Evolutionary conservation across 2,797 vertebrate species (phyloP).

Genomic region (Nothura maculosa): DNA sequence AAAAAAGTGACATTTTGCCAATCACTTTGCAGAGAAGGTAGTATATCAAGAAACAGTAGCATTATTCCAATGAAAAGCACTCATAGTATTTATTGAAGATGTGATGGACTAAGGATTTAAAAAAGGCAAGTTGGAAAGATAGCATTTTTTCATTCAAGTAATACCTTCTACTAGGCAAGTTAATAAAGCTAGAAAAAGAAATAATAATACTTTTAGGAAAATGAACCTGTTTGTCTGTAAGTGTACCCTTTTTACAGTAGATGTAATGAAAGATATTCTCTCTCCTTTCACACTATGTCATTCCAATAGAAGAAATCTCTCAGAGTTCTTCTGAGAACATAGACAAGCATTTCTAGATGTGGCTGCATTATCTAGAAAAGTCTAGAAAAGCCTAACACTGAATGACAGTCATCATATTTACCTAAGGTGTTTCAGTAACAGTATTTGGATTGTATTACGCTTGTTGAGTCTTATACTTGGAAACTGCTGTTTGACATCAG

Average conservation of each 20-base stretch:
- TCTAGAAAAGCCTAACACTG: neutral
- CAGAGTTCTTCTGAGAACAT: neutral
- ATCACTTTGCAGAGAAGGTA: neutral
- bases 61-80: neutral
- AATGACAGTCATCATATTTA: neutral
- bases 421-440: neutral
- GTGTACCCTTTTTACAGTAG: neutral
- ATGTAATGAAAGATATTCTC: neutral
- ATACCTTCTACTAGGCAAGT: neutral
- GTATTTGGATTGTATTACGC: neutral
- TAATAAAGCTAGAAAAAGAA: constrained; percentile 32
- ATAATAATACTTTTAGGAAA: constrained; percentile 2
- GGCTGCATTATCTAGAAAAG: neutral
- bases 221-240: neutral
- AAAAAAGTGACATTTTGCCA: neutral
- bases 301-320: neutral
- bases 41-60: neutral
- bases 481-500: neutral
- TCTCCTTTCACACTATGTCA: neutral
- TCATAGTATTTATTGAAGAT: neutral
- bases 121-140: constrained; percentile 15
- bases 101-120: neutral
- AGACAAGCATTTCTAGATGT: neutral
- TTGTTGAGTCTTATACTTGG: neutral
- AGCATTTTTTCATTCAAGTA: constrained; percentile 10